A percentile compares a stretch with the other conserved stretches of the same genome.
phyloP scores from a whole-genome alignment of 2,797 vertebrate species.

The Notamacropus eugenii region DNA sequence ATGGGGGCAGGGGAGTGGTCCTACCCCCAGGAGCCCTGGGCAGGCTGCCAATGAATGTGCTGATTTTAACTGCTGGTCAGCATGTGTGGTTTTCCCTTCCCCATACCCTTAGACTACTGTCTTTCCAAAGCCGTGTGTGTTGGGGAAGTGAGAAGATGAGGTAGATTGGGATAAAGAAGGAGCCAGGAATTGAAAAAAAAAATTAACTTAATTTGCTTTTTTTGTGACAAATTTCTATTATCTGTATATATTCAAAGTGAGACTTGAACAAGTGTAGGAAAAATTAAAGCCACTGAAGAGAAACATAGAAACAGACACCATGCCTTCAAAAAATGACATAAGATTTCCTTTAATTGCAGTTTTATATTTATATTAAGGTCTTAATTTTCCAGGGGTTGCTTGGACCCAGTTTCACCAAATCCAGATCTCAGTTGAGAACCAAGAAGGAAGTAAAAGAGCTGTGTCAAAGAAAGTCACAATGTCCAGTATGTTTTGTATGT shows the following conservation, averaged over 20 bases:
- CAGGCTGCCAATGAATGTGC: neutral
- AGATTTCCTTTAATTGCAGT: neutral
- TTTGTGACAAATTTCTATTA: neutral
- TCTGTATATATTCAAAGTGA: constrained; percentile 25
- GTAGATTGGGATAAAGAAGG: neutral
- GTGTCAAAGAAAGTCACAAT: neutral
- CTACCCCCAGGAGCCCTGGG: neutral
- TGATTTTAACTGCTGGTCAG: constrained; percentile 25
- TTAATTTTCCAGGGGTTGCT: neutral
- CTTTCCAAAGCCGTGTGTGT: neutral
- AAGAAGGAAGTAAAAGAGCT: neutral
- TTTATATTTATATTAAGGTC: neutral
- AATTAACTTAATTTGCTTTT: constrained; percentile 17
- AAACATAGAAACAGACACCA: neutral
- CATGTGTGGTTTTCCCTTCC: neutral
- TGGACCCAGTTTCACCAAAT: neutral
- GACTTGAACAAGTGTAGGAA: neutral
- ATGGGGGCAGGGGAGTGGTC: rapidly evolving
- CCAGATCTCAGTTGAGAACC: neutral
- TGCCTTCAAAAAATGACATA: constrained; percentile 4
- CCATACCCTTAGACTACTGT: neutral
- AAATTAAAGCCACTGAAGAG: constrained; percentile 3
- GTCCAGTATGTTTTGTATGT: neutral
- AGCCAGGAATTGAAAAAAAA: constrained; percentile 26
- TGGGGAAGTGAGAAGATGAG: neutral